Evolutionary conservation across 2,113 vertebrate species (phyloP), one percentile per base, ranked within the genome.

Genomic region (Pachycephala philippinensis): DNA sequence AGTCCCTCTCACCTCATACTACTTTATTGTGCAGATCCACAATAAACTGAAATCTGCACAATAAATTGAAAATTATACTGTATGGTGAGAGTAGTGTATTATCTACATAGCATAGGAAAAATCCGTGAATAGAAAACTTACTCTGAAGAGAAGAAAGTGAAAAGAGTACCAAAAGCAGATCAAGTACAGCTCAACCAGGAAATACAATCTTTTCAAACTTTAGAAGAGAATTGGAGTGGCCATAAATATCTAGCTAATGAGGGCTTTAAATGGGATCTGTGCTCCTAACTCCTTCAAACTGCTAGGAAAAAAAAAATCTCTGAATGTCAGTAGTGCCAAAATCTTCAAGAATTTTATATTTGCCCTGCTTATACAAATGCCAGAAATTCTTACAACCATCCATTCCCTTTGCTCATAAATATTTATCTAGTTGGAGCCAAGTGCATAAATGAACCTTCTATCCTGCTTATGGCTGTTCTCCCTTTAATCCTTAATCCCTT

Each of bases 401-500:
- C 79, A 52, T 90, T 94, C 79, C 95, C 90, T 71, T 76, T 45
- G 59, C 97, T 97, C 89, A 97, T 97, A 97, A 97, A 97, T 97
- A 97, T 97, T 97, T 95, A 97, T 94, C 91, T 82, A 65, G 94
- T 35, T 86, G 93, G 65, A 97, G 87, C 94, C 95, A 92, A 93
- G 68, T 82, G 92, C 93, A 93, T 92, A 96, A 95, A 88, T 61
- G 92, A 96, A 91, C 90, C 89, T 93, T 97, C 92, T 80, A 89
- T 90, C 95, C 86, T 0, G 52, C 93, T 97, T 92, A 94, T 88
- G 86, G 95, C 89, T 95, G 92, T 64, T 97, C 91, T 94, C 82
- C 84, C 91, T 97, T 97, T 97, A 97, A 97, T 97, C 97, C 97
- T 90, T 97, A 97, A 97, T 97, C 97, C 97, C 94, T 96, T 72